Evolutionary conservation across 2,113 vertebrate species (phyloP).

Genomic region (Mormyrus lacerda): DNA sequence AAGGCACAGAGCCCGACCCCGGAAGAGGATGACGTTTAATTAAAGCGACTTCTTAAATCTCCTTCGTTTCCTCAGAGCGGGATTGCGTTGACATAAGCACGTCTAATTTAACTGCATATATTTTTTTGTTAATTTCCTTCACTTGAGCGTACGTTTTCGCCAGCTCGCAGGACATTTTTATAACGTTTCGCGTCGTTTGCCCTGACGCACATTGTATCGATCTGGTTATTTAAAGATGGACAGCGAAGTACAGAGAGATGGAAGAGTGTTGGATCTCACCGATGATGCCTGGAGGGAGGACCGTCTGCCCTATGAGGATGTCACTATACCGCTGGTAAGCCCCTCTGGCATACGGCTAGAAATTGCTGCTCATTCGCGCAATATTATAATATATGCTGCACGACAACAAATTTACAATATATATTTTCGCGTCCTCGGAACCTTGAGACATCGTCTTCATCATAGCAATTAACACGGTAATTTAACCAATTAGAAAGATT

Average conservation of each 20-base stretch:
- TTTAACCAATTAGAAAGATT: neutral
- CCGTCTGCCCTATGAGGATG: conserved; percentile 88
- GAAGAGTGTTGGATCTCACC: conserved; percentile 89
- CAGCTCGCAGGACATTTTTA: neutral
- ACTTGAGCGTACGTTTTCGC: neutral
- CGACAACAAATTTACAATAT: neutral
- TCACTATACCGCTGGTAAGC: conserved; percentile 86
- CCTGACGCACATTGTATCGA: neutral
- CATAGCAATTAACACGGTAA: neutral
- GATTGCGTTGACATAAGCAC: neutral
- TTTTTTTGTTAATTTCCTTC: neutral
- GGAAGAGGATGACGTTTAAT: neutral
- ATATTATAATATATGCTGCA: neutral
- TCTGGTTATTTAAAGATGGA: conserved; percentile 66
- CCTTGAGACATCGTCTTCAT: neutral
- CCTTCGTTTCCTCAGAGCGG: neutral
- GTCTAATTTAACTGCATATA: neutral
- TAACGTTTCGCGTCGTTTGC: neutral
- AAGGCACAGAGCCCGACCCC: neutral
- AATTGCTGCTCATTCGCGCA: neutral
- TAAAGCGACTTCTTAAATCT: neutral
- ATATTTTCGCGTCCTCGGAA: neutral
- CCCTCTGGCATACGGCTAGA: neutral
- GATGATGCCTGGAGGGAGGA: conserved; percentile 97
- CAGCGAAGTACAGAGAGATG: conserved; percentile 91